A percentile compares a stretch with the other conserved stretches of the same genome.
These are phyloP conservation scores for Hemiprocne comata DNA, from an alignment of 2,113 vertebrate genomes.

Conservation along the genomic window DNA sequence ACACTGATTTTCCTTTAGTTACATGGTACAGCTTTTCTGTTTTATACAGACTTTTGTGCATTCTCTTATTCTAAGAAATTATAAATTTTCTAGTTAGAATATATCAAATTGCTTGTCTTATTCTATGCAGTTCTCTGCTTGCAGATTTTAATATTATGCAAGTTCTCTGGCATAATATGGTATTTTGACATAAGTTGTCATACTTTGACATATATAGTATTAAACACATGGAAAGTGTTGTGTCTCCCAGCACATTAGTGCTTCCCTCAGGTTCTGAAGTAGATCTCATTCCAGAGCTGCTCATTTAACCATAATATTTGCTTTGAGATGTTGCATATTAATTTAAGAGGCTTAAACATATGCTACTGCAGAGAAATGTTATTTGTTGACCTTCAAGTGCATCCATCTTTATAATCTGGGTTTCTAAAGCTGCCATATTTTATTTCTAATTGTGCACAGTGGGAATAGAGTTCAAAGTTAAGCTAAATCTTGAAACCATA, in stretches of 20 bases:
- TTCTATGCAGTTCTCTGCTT: background rate
- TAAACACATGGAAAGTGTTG: background rate
- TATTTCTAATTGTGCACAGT: background rate
- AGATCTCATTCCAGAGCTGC: background rate
- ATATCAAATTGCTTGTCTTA: background rate
- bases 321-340: background rate
- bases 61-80: background rate
- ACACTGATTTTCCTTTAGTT: background rate
- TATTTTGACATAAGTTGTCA: background rate
- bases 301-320: background rate
- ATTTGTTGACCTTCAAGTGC: background rate
- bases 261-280: background rate
- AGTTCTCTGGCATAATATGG: background rate
- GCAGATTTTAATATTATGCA: background rate
- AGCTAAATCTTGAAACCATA: background rate
- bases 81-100: background rate
- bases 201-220: background rate
- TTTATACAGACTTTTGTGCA: background rate
- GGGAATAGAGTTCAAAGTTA: background rate
- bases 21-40: background rate
- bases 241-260: background rate
- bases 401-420: fast-evolving
- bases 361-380: background rate
- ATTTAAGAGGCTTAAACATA: background rate
- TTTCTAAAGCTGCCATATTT: background rate